A percentile compares a stretch with the other conserved stretches of the same genome.
Evolutionary conservation across 2,797 vertebrate species (phyloP).

Genomic region (Rhynchonycteris naso): DNA sequence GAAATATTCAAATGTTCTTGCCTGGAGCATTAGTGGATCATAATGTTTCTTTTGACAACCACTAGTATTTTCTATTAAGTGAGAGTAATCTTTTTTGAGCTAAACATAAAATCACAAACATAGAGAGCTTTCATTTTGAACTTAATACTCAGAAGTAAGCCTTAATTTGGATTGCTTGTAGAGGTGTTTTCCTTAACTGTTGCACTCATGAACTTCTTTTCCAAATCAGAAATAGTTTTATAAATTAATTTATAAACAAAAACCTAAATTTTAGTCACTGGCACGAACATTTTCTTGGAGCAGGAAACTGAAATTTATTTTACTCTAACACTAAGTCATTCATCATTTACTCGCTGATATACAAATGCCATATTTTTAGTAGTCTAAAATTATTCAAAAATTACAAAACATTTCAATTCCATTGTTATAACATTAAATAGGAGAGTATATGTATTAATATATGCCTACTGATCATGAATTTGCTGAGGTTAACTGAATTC

Average conservation of each 20-base stretch:
- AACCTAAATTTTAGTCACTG: constrained; percentile 6
- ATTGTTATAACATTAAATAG: constrained; percentile 12
- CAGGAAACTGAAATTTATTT: constrained; percentile 54
- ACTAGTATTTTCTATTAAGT: constrained; percentile 63
- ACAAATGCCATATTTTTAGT: constrained; percentile 48
- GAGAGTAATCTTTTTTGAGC: constrained; percentile 51
- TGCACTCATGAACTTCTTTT: neutral
- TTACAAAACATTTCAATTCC: constrained; percentile 45
- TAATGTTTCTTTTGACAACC: constrained; percentile 59
- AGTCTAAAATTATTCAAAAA: neutral
- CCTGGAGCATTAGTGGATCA: constrained; percentile 64
- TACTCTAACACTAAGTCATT: neutral
- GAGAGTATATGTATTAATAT: neutral
- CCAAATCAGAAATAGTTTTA: constrained; percentile 38
- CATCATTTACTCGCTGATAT: constrained; percentile 4
- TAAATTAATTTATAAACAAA: constrained; percentile 56
- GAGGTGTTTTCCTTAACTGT: constrained; percentile 37
- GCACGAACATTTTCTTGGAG: constrained; percentile 51
- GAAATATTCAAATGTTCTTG: constrained; percentile 72
- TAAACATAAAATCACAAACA: constrained; percentile 40
- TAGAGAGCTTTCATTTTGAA: constrained; percentile 49
- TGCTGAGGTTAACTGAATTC: constrained; percentile 29
- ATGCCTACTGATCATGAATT: neutral
- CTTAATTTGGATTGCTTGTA: constrained; percentile 8
- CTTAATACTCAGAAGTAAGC: constrained; percentile 41